phyloP scores from a whole-genome alignment of 2,797 vertebrate genomes.

The Chlorospingus semifuscus region DNA sequence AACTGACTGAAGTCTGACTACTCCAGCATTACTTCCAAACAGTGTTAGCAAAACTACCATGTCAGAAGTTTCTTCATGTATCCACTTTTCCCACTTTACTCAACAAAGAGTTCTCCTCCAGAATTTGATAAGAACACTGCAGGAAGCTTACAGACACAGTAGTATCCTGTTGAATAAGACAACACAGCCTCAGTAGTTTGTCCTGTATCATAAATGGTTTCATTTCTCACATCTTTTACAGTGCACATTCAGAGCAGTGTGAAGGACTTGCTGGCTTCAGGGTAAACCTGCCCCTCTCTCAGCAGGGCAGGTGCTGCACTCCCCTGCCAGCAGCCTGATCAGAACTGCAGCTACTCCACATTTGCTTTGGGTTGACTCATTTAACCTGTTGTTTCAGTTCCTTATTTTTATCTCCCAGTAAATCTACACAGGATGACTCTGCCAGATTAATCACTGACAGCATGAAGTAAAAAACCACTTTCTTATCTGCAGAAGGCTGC shows the following conservation, averaged over 20 bases:
- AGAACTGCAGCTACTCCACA: not conserved
- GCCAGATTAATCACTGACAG: not conserved
- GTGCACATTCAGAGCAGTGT: not conserved
- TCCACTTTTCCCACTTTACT: not conserved
- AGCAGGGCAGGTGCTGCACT: not conserved
- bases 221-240: not conserved
- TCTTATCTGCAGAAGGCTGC: not conserved
- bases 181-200: not conserved
- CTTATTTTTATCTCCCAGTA: not conserved
- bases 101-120: not conserved
- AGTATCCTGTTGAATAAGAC: conserved; percentile 8
- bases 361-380: not conserved
- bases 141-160: conserved; percentile 18
- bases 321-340: not conserved
- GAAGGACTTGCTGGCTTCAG: not conserved
- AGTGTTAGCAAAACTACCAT: not conserved
- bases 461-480: not conserved
- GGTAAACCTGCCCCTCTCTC: not conserved
- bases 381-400: not conserved
- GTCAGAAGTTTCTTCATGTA: not conserved
- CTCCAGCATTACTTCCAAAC: not conserved
- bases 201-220: not conserved
- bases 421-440: not conserved
- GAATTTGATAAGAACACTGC: not conserved
- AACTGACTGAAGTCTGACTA: not conserved